Conservation (phyloP, 2,888 invertebrate species). For the Diarsia dahlii region DNA sequence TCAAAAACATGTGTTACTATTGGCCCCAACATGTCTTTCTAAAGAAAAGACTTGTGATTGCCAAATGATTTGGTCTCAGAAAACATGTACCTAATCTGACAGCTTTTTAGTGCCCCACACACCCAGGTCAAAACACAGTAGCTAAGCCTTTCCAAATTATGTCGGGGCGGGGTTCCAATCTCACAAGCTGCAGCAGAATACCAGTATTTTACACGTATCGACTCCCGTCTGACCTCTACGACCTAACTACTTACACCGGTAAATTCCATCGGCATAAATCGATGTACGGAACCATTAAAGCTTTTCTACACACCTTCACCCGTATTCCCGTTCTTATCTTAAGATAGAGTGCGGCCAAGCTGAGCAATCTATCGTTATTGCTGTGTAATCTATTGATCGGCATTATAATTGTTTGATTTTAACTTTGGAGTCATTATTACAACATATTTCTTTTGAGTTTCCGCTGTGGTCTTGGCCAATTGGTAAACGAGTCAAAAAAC, state of each 20-base stretch:
- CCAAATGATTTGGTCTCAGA: neutral
- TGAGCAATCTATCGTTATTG: conserved; percentile 63
- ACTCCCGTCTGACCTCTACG: conserved; percentile 51
- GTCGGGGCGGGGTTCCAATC: conserved; percentile 52
- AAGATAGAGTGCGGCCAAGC: conserved; percentile 55
- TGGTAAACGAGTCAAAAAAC: conserved; percentile 7
- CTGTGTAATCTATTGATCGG: conserved; percentile 60
- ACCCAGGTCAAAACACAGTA: neutral
- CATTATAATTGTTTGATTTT: conserved; percentile 64
- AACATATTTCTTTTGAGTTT: conserved; percentile 34
- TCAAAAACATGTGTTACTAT: neutral
- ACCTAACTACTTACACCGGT: conserved; percentile 47
- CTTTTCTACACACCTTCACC: conserved; percentile 54
- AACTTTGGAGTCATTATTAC: conserved; percentile 50
- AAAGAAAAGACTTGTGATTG: neutral
- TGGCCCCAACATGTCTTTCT: neutral
- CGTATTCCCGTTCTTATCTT: conserved; percentile 60
- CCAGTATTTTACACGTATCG: conserved; percentile 53
- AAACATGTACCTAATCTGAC: neutral
- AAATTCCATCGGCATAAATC: conserved; percentile 52
- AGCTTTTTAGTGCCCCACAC: neutral
- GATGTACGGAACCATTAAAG: conserved; percentile 61
- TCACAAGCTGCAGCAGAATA: conserved; percentile 37
- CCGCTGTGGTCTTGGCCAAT: conserved; percentile 11
- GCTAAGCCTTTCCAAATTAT: conserved; percentile 49